Percentiles rank a stretch among this genome's conserved stretches.
These are phyloP conservation scores for Dryocosmus kuriphilus DNA, from an alignment of 2,888 invertebrate species.

Conservation along the genomic window DNA sequence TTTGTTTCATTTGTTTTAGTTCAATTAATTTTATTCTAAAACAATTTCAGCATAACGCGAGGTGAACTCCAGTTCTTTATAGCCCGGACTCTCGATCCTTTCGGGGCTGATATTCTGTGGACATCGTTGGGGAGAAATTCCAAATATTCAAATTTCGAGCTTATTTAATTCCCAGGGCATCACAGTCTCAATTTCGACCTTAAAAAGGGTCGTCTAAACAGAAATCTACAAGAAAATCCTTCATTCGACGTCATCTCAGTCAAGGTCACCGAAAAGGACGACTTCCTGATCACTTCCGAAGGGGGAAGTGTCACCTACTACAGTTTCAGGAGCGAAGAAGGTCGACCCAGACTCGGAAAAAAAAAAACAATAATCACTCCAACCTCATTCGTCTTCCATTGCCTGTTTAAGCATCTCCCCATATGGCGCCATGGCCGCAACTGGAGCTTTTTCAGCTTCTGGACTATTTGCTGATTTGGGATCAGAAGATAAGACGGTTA, in stretches of 20 bases:
- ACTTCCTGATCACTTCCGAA: constrained; percentile 89
- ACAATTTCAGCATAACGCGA: too few relatives aligned
- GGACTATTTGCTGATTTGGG: constrained; percentile 87
- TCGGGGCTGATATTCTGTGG: too few relatives aligned
- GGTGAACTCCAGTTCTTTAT: too few relatives aligned
- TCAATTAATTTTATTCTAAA: too few relatives aligned
- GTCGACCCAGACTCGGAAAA: constrained; percentile 75
- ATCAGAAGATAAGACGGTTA: constrained; percentile 89
- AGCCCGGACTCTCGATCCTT: too few relatives aligned
- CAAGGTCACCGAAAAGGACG: constrained; percentile 87
- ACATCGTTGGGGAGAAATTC: too few relatives aligned
- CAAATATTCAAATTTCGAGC: too few relatives aligned
- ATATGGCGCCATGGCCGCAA: constrained; percentile 89
- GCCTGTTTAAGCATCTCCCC: constrained; percentile 90
- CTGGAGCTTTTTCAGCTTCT: constrained; percentile 90
- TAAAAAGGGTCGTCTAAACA: constrained; percentile 86
- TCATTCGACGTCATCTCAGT: constrained; percentile 76
- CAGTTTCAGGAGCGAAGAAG: constrained; percentile 90
- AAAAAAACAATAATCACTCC: constrained; percentile 75
- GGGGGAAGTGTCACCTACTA: constrained; percentile 91
- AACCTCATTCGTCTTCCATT: constrained; percentile 82
- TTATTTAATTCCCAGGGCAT: too few relatives aligned
- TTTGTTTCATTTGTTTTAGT: too few relatives aligned
- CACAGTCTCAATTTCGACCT: constrained; percentile 92
- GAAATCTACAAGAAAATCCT: constrained; percentile 82